phyloP scores from a whole-genome alignment of 2,113 vertebrate species.

The Catharus bicknelli region DNA sequence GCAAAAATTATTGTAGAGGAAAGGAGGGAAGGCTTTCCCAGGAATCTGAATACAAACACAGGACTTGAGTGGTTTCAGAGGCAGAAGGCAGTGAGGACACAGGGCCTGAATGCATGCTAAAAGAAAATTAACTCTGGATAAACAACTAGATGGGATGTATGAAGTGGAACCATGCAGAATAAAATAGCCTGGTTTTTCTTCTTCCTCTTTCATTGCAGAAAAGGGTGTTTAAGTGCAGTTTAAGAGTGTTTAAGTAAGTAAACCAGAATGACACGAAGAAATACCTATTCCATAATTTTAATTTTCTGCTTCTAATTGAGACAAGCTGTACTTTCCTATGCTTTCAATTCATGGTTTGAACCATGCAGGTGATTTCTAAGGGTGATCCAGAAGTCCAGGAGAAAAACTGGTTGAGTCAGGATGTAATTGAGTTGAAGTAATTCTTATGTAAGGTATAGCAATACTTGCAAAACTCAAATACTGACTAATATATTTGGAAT shows the following conservation, averaged over 20 bases:
- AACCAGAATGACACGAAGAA: neutral
- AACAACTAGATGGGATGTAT: neutral
- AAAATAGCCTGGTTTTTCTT: neutral
- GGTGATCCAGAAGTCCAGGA: neutral
- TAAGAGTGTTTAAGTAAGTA: neutral
- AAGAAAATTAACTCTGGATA: neutral
- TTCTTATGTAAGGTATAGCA: neutral
- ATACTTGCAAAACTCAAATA: neutral
- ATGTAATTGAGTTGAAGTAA: neutral
- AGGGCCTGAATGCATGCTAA: neutral
- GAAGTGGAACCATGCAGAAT: neutral
- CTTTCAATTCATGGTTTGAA: neutral
- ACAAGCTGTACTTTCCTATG: neutral
- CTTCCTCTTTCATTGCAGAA: neutral
- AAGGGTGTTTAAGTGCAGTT: neutral
- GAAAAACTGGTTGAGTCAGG: neutral
- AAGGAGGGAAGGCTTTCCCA: slow-evolving; percentile 21
- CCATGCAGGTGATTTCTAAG: neutral
- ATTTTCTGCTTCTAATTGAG: neutral
- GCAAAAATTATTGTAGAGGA: neutral
- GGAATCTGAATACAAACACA: neutral
- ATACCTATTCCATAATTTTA: neutral
- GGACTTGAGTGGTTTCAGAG: neutral
- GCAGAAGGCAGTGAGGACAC: neutral
- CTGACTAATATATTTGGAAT: neutral